Conservation (phyloP, 1,140 invertebrate genomes). For the Ladona fulva region DNA sequence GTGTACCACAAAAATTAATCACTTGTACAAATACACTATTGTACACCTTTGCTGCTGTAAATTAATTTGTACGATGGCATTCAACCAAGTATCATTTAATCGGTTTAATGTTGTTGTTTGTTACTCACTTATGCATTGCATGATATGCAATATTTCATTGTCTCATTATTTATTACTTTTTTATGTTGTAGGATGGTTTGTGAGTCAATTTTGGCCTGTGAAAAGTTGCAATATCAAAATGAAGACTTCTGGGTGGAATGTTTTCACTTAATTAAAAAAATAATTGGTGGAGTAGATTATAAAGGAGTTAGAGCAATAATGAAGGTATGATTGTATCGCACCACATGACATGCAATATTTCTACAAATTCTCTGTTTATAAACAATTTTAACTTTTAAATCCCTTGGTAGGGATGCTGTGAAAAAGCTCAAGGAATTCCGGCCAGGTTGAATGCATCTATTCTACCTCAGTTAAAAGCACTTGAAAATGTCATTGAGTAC, state of each 20-base stretch:
- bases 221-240: conserved; percentile 66
- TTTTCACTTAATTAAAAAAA: conserved; percentile 74
- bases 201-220: conserved; percentile 69
- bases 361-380: conserved; percentile 16
- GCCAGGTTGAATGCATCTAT: conserved; percentile 63
- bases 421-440: conserved; percentile 75
- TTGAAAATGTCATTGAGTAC: conserved; percentile 70
- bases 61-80: too few relatives aligned
- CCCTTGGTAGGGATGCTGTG: conserved; percentile 57
- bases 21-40: too few relatives aligned
- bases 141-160: too few relatives aligned
- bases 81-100: too few relatives aligned
- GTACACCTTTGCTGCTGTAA: too few relatives aligned
- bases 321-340: conserved; percentile 50
- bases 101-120: too few relatives aligned
- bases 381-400: conserved; percentile 15
- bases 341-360: conserved; percentile 13
- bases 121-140: too few relatives aligned
- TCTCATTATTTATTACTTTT: too few relatives aligned
- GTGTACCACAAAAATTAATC: too few relatives aligned
- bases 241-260: conserved; percentile 79
- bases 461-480: conserved; percentile 67
- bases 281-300: conserved; percentile 87
- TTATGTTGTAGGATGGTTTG: conserved; percentile 61
- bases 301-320: conserved; percentile 88